These are phyloP conservation scores for Lacerta viridis DNA, from an alignment of 2,797 vertebrate species.

Conservation along the genomic window DNA sequence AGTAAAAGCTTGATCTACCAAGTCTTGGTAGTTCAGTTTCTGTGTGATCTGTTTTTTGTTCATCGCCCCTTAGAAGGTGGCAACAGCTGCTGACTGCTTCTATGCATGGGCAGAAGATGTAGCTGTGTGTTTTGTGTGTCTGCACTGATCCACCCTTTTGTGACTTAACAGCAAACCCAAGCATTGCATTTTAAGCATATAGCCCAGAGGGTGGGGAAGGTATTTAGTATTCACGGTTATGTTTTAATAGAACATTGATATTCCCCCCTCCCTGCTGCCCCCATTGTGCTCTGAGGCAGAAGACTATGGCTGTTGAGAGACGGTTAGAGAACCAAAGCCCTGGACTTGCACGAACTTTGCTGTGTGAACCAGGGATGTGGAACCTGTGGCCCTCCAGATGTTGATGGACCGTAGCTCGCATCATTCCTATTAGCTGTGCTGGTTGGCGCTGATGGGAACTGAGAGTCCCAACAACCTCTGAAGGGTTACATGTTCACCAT, in stretches of 20 bases:
- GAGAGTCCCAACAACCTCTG: too few species aligned
- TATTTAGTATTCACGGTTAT: not conserved
- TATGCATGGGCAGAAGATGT: not conserved
- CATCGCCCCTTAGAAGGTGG: too few species aligned
- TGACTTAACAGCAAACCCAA: not conserved
- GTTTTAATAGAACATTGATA: not conserved
- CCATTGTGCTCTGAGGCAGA: not conserved
- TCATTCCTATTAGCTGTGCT: too few species aligned
- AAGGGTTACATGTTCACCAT: too few species aligned
- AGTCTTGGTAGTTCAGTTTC: not conserved
- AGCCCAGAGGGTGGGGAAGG: not conserved
- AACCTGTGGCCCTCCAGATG: too few species aligned
- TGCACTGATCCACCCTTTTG: not conserved
- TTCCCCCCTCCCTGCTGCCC: too few species aligned
- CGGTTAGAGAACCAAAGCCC: not conserved
- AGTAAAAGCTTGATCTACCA: not conserved
- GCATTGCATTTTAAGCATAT: not conserved
- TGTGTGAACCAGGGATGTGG: not conserved
- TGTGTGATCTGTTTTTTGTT: not conserved
- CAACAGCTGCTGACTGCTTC: not conserved
- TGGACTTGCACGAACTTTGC: not conserved
- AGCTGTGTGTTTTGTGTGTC: not conserved
- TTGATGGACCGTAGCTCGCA: too few species aligned
- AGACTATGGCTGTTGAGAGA: not conserved
- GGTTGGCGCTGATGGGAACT: too few species aligned